Evolutionary conservation across 1,140 invertebrate species (phyloP).

Genomic region (Micrasema minimum): DNA sequence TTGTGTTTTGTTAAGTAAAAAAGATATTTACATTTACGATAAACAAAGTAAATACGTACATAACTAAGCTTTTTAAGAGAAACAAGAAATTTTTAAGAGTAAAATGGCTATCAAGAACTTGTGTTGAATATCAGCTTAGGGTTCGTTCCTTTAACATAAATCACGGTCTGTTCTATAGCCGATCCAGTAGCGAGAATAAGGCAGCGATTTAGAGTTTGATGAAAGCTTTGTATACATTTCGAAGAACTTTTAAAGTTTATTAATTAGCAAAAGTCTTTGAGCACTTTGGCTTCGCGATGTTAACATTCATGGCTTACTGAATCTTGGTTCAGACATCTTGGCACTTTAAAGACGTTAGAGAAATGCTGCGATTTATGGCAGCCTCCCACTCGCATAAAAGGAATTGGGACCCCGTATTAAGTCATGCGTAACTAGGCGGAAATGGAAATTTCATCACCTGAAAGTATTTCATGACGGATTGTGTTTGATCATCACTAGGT

Average conservation of each 20-base stretch:
- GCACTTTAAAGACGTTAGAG: conserved; percentile 18
- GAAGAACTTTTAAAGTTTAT: conserved; percentile 42
- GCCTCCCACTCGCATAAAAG: neutral
- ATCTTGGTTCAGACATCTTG: conserved; percentile 35
- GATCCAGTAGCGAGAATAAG: neutral
- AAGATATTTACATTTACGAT: too few relatives aligned
- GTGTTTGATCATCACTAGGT: neutral
- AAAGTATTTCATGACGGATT: neutral
- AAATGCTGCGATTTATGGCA: conserved; percentile 20
- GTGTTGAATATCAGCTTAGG: too few relatives aligned
- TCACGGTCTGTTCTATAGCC: too few relatives aligned
- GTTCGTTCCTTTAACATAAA: too few relatives aligned
- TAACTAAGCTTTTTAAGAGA: too few relatives aligned
- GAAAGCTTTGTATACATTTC: conserved; percentile 28
- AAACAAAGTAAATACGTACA: too few relatives aligned
- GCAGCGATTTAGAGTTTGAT: conserved; percentile 9
- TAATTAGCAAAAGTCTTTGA: conserved; percentile 42
- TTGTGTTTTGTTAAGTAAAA: too few relatives aligned
- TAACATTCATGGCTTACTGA: conserved; percentile 39
- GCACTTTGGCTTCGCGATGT: conserved; percentile 33
- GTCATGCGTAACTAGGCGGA: neutral
- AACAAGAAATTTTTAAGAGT: too few relatives aligned
- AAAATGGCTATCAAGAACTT: too few relatives aligned
- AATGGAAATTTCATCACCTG: conserved; percentile 12
- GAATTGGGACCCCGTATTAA: neutral